phyloP scores from a whole-genome alignment of 1,140 invertebrate species.

The Zaprionus gabonicus region DNA sequence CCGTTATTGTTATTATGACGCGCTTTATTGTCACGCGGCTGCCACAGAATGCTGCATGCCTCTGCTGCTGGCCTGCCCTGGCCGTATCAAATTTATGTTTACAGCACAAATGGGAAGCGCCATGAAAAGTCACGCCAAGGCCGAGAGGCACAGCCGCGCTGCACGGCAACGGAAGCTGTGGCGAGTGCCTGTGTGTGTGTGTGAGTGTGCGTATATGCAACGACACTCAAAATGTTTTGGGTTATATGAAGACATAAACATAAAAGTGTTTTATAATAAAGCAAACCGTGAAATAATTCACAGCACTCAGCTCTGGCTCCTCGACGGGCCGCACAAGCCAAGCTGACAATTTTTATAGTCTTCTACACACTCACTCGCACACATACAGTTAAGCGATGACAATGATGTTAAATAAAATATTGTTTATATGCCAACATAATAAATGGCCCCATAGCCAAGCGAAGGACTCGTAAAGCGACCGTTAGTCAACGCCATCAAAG shows the following conservation, averaged over 20 bases:
- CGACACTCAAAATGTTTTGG: conserved; percentile 68
- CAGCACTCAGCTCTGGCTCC: conserved; percentile 53
- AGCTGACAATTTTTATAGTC: conserved; percentile 82
- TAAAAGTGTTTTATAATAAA: conserved; percentile 83
- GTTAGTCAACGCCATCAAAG: conserved; percentile 51
- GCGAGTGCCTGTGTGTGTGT: conserved; percentile 27
- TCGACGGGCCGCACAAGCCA: conserved; percentile 45
- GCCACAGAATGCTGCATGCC: conserved; percentile 47
- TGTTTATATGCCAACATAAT: conserved; percentile 82
- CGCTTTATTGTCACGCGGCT: conserved; percentile 75
- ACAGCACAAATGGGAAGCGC: conserved; percentile 73
- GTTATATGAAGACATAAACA: conserved; percentile 80
- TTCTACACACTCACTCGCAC: conserved; percentile 22
- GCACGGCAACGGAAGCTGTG: conserved; percentile 61
- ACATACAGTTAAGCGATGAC: conserved; percentile 34
- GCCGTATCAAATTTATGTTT: conserved; percentile 77
- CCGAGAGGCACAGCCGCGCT: not conserved
- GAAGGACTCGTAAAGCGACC: conserved; percentile 73
- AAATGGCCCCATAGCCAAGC: conserved; percentile 75
- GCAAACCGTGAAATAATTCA: conserved; percentile 82
- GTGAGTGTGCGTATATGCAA: conserved; percentile 26
- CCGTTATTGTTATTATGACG: conserved; percentile 67
- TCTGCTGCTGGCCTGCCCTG: conserved; percentile 49
- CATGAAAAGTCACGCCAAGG: conserved; percentile 58
- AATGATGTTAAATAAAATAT: conserved; percentile 83